phyloP scores from a whole-genome alignment of 2,888 invertebrate genomes.

The Troilus luridus region DNA sequence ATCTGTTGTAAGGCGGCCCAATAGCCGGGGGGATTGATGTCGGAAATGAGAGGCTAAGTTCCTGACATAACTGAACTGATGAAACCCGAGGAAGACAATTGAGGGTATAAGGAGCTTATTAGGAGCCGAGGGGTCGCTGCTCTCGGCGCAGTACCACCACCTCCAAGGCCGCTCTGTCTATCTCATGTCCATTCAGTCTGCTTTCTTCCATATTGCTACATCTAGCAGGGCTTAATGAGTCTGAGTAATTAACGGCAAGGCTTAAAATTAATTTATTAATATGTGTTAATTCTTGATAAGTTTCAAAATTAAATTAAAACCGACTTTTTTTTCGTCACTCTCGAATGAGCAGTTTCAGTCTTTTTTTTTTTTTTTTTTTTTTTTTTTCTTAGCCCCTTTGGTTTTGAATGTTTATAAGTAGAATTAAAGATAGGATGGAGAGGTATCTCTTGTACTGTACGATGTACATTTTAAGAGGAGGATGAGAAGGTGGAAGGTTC shows the following conservation, averaged over 20 bases:
- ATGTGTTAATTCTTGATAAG: too few species aligned
- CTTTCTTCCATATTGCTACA: background rate
- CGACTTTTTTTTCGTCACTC: too few species aligned
- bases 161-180: slow-evolving; percentile 17
- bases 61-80: slow-evolving; percentile 51
- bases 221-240: background rate
- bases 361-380: too few species aligned
- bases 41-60: slow-evolving; percentile 45
- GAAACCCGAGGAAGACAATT: slow-evolving; percentile 54
- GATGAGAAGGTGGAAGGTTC: too few species aligned
- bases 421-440: too few species aligned
- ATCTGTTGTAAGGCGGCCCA: background rate
- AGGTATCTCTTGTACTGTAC: too few species aligned
- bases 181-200: background rate
- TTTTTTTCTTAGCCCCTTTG: too few species aligned
- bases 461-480: too few species aligned
- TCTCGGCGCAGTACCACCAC: background rate
- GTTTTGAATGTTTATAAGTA: too few species aligned
- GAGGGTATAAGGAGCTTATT: slow-evolving; percentile 55
- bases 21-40: slow-evolving; percentile 31
- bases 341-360: too few species aligned
- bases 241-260: background rate
- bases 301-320: too few species aligned
- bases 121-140: background rate
- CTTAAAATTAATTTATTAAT: background rate